Base-by-base conservation (phyloP, 2,113 vertebrate genomes). In the Petromus typicus region DNA sequence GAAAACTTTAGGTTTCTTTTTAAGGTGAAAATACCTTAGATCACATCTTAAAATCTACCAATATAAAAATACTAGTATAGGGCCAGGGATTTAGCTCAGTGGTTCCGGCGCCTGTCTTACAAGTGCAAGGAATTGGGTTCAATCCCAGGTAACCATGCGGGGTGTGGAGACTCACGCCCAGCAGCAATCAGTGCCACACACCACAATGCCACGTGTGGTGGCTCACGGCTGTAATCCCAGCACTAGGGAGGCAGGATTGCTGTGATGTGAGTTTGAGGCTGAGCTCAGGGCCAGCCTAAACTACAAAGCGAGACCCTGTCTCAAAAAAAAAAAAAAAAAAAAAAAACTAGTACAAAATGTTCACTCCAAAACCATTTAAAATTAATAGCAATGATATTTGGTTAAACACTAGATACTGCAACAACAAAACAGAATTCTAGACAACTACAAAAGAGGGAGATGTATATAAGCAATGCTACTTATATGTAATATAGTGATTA, bases 371-470 rank as follows among this genome's bases (percentile, higher is more conserved):
- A 86, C 51, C 59, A 67, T 61, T 92, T 89, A 84, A 5, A 87
- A 90, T 48, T 93, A 93, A 78, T 37, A 88, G 16, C 56, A 48
- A 37, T 78, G 30, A 63, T 3, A 87, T 78, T 9, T 95, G 30
- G 27, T n/a, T 56, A 95, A 84, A 92, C 78, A 82, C 91, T 69
- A 83, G 56, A 78, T 27, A 69, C 23, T 71, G 16, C 23, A 83
- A 40, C 40, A 63, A 89, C 37, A 32, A 48, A 89, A 66, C 27
- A 94, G 66, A 94, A 89, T 71, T 23, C 14, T 13, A 92, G 32
- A 79, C 27, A 79, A 59, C 69, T 20, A 84, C 45, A 32, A 75
- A 89, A 89, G 69, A 83, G 9, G 56, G 34, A 80, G 40, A 76
- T 40, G 11, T 75, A 45, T 45, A 75, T 25, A 43, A 69, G n/a